A percentile compares a stretch with the other conserved stretches of the same genome.
phyloP scores from a whole-genome alignment of 2,113 vertebrate genomes.

The Lycocorax pyrrhopterus region DNA sequence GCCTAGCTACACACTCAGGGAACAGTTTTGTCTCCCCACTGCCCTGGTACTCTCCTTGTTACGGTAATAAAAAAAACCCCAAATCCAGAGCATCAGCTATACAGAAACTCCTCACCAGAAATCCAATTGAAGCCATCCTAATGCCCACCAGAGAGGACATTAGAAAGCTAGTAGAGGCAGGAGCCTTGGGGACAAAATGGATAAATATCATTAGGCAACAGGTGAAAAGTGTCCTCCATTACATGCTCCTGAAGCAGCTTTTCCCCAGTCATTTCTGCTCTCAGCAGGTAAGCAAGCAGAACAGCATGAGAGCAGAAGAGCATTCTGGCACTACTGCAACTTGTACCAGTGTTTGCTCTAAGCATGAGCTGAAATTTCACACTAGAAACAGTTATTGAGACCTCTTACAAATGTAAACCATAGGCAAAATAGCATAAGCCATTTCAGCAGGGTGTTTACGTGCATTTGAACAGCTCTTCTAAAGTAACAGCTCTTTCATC shows the following conservation, averaged over 20 bases:
- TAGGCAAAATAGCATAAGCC: background rate
- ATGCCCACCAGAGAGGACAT: background rate
- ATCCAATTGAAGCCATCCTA: background rate
- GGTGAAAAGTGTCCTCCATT: background rate
- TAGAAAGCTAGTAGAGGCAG: background rate
- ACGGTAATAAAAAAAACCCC: background rate
- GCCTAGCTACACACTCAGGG: background rate
- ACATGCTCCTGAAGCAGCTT: background rate
- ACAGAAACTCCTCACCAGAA: background rate
- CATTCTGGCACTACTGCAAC: background rate
- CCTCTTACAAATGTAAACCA: slow-evolving; percentile 18
- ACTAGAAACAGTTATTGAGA: background rate
- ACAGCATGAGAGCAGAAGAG: background rate
- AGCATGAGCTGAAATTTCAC: background rate
- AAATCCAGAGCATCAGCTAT: background rate
- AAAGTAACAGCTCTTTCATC: slow-evolving; percentile 12
- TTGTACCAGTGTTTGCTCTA: background rate
- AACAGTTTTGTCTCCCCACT: background rate
- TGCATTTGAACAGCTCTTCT: slow-evolving; percentile 13
- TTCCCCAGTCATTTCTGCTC: background rate
- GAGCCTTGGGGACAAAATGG: background rate
- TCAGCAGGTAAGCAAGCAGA: background rate
- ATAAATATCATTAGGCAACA: background rate
- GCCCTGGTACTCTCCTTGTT: background rate
- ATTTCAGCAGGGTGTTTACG: slow-evolving; percentile 12